Base-by-base conservation (phyloP, 2,888 invertebrate species). In the Oscheius sp. region DNA sequence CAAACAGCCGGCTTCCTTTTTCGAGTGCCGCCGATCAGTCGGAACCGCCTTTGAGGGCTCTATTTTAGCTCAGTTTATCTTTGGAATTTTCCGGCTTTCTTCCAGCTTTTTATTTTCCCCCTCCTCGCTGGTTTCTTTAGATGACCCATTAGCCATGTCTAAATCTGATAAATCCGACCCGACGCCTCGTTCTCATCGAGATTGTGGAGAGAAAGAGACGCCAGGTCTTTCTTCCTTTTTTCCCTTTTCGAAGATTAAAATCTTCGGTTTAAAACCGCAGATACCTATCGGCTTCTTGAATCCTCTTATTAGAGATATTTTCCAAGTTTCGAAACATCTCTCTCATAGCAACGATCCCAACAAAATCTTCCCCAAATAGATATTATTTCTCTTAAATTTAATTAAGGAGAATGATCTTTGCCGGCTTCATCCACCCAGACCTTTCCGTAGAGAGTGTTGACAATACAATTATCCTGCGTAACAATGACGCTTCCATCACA, bases 1-100 rank as follows among this genome's bases (percentile, higher is more conserved):
- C 57, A 57, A 33, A 57, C 57, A 31, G 39, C 39, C 57, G 57
- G 34, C 57, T 57, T 57, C 39, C 57, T 34, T 33, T 37, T 37
- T 34, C 23, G 57, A 57, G 52, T 52, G 52, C 29, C 12, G 10
- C 29, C n/a, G 23, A 10, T 6, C 25, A 48, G 17, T 25, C 12
- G n/a, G n/a, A 27, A 29, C 52, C 29, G 52, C 52, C 12, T 27
- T 20, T 48, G 12, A 42, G 42, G 48, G 48, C 23, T 23, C 20
- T 25, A 0, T 48, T 48, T 48, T 48, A 12, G 48, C 1, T 17
- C 46, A 6, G 5, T 10, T 45, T 45, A 8, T 17, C 17, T n/a
- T n/a, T n/a, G n/a, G n/a, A n/a, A n/a, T 37, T 37, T 37, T 37
- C 37, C 37, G 37, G 8, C 37, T 37, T 37, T 15, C 37, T 8